Percentiles rank a stretch among this genome's conserved stretches.
These are phyloP conservation scores for Hydrochoerus hydrochaeris DNA, from an alignment of 2,113 vertebrate genomes.

Conservation along the genomic window DNA sequence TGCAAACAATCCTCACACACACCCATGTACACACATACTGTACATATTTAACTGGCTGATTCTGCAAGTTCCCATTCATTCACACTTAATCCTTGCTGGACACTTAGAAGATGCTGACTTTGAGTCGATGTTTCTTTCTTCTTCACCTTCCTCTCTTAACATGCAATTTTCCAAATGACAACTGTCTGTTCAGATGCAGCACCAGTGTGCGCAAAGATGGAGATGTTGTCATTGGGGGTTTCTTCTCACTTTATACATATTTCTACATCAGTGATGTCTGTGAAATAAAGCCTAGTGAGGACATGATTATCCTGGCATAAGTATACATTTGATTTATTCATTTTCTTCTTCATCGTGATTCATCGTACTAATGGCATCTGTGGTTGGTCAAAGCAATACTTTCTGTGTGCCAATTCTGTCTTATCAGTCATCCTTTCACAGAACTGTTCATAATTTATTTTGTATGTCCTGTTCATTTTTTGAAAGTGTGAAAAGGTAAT, in stretches of 20 bases:
- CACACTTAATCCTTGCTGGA: too few species aligned
- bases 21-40: background rate
- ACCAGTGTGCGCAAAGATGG: background rate
- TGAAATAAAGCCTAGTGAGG: background rate
- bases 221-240: background rate
- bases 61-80: too few species aligned
- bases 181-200: background rate
- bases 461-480: background rate
- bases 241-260: too few species aligned
- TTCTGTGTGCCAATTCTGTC: too few species aligned
- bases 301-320: background rate
- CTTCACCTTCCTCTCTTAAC: background rate
- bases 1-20: background rate
- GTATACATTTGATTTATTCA: background rate
- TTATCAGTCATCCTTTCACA: background rate
- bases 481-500: too few species aligned
- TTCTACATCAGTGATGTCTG: background rate
- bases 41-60: too few species aligned
- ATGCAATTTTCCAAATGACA: background rate
- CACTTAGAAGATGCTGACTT: background rate
- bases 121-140: background rate
- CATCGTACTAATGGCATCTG: background rate
- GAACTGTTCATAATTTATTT: background rate
- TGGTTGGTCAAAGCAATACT: background rate
- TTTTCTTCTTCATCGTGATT: background rate